Conservation (phyloP, 2,113 vertebrate species). For the Platichthys flesus region DNA sequence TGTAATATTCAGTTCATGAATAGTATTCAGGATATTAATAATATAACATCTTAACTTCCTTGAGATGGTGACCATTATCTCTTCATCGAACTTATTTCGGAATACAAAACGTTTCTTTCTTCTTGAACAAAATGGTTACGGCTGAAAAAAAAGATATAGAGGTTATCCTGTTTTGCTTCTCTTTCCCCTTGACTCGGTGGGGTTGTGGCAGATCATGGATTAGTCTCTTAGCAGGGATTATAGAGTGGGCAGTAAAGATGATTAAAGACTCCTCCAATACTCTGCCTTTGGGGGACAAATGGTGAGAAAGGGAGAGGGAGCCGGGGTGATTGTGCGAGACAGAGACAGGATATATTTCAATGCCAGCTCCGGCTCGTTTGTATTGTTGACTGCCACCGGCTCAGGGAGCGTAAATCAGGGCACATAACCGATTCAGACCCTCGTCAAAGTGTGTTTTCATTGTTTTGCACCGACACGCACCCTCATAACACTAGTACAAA, state of each 20-base stretch:
- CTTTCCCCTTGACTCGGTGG: conserved; percentile 21
- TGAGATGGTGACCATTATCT: neutral
- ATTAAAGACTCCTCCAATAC: conserved; percentile 74
- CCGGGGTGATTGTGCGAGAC: conserved; percentile 27
- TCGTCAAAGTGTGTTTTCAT: neutral
- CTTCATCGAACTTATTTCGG: neutral
- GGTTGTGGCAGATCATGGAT: conserved; percentile 70
- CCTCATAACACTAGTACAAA: neutral
- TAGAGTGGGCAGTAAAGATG: conserved; percentile 75
- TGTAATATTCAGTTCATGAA: neutral
- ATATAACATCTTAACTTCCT: too few species aligned
- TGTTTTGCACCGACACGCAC: neutral
- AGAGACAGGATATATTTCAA: conserved; percentile 44
- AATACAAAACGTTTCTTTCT: neutral
- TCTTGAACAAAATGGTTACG: neutral
- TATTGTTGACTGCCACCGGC: conserved; percentile 33
- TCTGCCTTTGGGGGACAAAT: conserved; percentile 56
- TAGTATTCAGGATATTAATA: neutral
- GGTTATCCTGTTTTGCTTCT: conserved; percentile 11
- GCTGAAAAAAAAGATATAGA: neutral
- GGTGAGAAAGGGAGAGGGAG: conserved; percentile 40
- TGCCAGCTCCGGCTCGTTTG: conserved; percentile 25
- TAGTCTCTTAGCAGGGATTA: conserved; percentile 74
- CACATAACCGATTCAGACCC: conserved; percentile 9
- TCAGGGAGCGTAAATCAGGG: conserved; percentile 30